Evolutionary conservation across 2,113 vertebrate genomes (phyloP), one percentile per base, ranked within the genome.

Genomic region (Hiodon tergisus): DNA sequence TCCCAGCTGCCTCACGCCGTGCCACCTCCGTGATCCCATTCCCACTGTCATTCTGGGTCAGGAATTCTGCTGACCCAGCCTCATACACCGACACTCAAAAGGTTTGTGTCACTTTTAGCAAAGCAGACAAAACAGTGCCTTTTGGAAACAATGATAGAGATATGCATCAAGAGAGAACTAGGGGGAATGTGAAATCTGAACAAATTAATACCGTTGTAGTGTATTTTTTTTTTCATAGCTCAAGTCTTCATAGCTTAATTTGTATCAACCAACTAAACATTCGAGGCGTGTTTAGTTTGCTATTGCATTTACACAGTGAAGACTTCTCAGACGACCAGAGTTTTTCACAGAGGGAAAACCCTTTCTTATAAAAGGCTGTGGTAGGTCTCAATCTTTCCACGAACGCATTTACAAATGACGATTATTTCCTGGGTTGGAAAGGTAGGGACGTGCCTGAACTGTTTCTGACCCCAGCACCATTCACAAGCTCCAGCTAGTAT

Each of bases 371-470:
- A 31, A 31, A 31, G 31, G 31, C 31, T 31, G 31, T 31, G 31
- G 31, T 31, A 31, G 4, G 66, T 0, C 5, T 13, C 46, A 48
- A 13, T 11, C 47, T 46, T 48, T 46, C 13, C 66, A 48, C 11
- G 31, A 47, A 48, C 47, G 9, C 17, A 46, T 46, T 48, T 48
- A 48, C 47, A 67, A 67, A 67, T 59, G 17, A 17, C n/a, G 31
- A 61, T 59, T 2, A 72, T 72, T 62, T 51, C 46, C 55, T 72
- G 58, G 31, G 31, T 31, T 31, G 31, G 16, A 61, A 58, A 72
- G 46, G n/a, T 51, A 51, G 71, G 58, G 58, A 11, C 71, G 50
- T 53, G 46, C 14, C 57, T 72, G 71, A 72, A 72, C 71, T 72
- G 13, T 50, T 62, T 31, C 8, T 50, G 47, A 72, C 57, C 71